Base-by-base conservation (phyloP, 2,113 vertebrate species). In the Psephotus haematonotus region DNA sequence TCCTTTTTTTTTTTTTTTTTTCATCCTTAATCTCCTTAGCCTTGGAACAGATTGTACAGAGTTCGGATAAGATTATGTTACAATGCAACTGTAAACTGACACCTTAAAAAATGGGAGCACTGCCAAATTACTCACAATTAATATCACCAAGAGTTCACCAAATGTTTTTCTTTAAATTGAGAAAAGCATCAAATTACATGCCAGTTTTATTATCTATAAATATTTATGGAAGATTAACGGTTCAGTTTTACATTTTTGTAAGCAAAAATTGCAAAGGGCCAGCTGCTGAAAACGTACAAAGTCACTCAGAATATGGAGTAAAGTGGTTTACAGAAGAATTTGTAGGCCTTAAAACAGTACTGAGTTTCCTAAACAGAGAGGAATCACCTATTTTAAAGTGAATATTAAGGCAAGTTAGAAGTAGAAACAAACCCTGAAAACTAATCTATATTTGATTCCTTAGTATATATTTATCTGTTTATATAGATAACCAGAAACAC, bases 41-140 rank as follows among this genome's bases (percentile, higher is more conserved):
- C 86, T 70, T 85, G 72, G 49, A 95, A 84, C 91, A 96, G 90
- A 96, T 53, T 84, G 68, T 53, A 71, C 16, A 5, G 46, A 22
- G 17, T 87, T 88, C 22, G 5, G 81, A 59, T 86, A 91, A 97
- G 89, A 82, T 90, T n/a, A 13, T 60, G 23, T 94, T 92, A 93
- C 55, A 95, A 90, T 69, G 31, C 50, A 81, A 91, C 79, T 72
- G 64, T 76, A 97, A 95, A 93, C 39, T 41, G 88, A 86, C 72
- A 88, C 87, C 76, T 92, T 91, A 86, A 94, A 95, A 86, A 95
- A 77, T 75, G 80, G 69, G 70, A 92, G 60, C 11, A 10, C 17
- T 91, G 74, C 53, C 87, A 97, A 82, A 35, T 76, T 95, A 86
- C 68, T 95, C 85, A 84, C 83, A 97, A 94, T 90, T 80, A 85